These are phyloP conservation scores for Glaucidium brasilianum DNA, from an alignment of 2,113 vertebrate species.

Conservation along the genomic window DNA sequence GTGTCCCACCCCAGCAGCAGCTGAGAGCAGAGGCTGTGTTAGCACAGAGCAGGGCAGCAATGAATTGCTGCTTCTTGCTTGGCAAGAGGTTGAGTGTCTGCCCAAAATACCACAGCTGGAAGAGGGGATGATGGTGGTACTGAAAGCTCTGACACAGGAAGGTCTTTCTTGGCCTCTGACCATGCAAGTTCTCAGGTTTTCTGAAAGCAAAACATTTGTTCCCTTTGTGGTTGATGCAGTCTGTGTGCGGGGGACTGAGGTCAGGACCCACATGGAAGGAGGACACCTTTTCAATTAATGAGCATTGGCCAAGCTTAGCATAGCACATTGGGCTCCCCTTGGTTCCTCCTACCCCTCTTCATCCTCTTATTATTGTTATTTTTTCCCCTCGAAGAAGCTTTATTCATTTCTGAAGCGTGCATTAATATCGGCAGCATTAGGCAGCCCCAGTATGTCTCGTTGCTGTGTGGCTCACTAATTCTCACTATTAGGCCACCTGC, in stretches of 20 bases:
- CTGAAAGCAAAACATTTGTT: accelerated
- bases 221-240: accelerated
- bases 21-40: not conserved
- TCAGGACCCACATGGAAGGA: accelerated
- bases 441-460: slow-evolving; percentile 18
- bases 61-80: not conserved
- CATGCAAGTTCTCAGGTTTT: not conserved
- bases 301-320: not conserved
- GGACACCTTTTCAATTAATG: accelerated
- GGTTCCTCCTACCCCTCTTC: not conserved
- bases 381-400: slow-evolving; percentile 62
- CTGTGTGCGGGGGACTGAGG: accelerated
- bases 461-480: slow-evolving; percentile 63
- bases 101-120: not conserved
- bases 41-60: not conserved
- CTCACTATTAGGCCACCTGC: slow-evolving; percentile 56
- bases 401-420: slow-evolving; percentile 42
- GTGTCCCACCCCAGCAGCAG: not conserved
- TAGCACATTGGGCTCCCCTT: not conserved
- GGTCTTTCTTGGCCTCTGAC: not conserved
- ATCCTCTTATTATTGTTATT: slow-evolving; percentile 5
- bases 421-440: slow-evolving; percentile 37
- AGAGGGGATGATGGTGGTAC: not conserved
- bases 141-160: not conserved
- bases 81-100: not conserved